Evolutionary conservation across 2,797 vertebrate species (phyloP).

Genomic region (Periparus ater): DNA sequence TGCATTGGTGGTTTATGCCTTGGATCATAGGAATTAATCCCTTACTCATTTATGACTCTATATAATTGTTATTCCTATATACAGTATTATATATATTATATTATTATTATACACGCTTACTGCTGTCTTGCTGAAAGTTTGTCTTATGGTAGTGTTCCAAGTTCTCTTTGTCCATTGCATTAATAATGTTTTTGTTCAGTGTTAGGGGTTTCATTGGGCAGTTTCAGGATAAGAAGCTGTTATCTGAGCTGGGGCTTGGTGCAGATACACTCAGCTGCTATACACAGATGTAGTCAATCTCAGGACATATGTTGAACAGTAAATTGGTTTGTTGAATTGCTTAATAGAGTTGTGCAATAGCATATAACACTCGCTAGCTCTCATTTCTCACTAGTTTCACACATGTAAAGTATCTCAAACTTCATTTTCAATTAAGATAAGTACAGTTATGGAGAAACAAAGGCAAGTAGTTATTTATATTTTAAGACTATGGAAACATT

Average conservation of each 20-base stretch:
- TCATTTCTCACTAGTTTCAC: background rate
- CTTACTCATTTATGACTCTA: background rate
- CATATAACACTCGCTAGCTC: background rate
- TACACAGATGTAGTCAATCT: background rate
- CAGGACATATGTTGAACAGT: background rate
- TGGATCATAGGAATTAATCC: background rate
- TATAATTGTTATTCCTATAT: background rate
- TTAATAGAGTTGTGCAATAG: background rate
- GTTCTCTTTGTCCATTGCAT: background rate
- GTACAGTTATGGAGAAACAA: background rate
- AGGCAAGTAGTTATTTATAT: background rate
- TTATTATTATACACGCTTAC: background rate
- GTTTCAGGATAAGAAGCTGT: background rate
- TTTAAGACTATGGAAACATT: background rate
- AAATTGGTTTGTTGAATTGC: background rate
- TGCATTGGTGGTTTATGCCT: background rate
- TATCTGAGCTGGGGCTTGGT: background rate
- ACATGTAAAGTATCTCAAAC: background rate
- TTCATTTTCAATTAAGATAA: background rate
- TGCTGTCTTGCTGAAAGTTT: background rate
- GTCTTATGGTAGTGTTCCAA: background rate
- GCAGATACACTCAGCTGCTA: background rate
- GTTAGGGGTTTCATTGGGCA: background rate
- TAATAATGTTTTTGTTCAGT: background rate
- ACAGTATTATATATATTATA: too few species aligned